A percentile compares a stretch with the other conserved stretches of the same genome.
Conservation (phyloP, 2,797 vertebrate species). For the Antrozous pallidus region DNA sequence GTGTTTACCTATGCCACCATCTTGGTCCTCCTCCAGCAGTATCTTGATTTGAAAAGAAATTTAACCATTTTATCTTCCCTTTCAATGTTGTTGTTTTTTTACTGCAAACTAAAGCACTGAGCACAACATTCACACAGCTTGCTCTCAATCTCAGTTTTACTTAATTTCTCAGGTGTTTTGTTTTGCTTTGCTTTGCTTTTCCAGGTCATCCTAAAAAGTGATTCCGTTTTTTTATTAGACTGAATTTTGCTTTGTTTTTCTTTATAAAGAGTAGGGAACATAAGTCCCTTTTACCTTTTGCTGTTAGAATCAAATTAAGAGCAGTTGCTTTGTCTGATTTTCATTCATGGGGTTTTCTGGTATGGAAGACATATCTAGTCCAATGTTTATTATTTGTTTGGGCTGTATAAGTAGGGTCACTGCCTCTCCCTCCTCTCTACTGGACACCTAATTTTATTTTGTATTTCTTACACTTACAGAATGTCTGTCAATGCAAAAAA, state of each 20-base stretch:
- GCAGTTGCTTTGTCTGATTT: neutral
- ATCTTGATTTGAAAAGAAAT: slow-evolving; percentile 32
- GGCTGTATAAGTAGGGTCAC: neutral
- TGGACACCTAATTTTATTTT: neutral
- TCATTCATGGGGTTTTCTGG: neutral
- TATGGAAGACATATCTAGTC: neutral
- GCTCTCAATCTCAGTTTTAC: neutral
- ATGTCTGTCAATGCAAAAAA: neutral
- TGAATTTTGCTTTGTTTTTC: slow-evolving; percentile 11
- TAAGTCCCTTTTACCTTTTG: neutral
- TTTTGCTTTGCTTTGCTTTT: neutral
- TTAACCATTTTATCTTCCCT: neutral
- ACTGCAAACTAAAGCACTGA: neutral
- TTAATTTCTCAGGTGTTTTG: neutral
- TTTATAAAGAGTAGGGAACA: neutral
- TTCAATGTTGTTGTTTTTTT: neutral
- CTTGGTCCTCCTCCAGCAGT: too few species aligned
- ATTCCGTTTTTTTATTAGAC: neutral
- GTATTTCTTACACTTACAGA: neutral
- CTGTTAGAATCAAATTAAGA: neutral
- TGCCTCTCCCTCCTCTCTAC: neutral
- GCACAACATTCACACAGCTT: neutral
- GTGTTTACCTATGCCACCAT: too few species aligned
- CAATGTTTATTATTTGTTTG: neutral
- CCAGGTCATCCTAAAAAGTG: neutral